Percentiles rank a stretch among this genome's conserved stretches.
phyloP scores from a whole-genome alignment of 1,140 invertebrate species.

The Heliothis virescens region DNA sequence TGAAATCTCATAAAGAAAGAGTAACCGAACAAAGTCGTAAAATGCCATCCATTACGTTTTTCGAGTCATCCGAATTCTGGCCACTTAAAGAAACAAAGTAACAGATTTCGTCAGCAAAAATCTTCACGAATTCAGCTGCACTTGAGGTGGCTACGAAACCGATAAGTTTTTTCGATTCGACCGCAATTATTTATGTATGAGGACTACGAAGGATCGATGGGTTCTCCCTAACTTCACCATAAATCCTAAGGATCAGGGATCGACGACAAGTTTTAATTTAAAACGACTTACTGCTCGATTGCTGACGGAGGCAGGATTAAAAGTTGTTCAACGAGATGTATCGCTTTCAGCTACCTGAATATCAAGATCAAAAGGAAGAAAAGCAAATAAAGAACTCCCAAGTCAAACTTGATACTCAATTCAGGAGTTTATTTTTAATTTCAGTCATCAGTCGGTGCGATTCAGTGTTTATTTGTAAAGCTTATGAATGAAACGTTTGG shows the following conservation, averaged over 20 bases:
- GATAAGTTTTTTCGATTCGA: constrained; percentile 5
- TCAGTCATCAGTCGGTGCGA: constrained; percentile 19
- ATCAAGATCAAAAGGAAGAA: constrained; percentile 51
- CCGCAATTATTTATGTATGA: constrained; percentile 43
- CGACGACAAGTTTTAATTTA: constrained; percentile 74
- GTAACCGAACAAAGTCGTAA: neutral
- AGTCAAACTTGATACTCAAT: constrained; percentile 38
- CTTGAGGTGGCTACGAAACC: neutral
- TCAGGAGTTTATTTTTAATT: constrained; percentile 48
- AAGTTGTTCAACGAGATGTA: constrained; percentile 54
- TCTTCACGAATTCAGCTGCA: neutral
- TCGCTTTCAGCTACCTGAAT: constrained; percentile 51
- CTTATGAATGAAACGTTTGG: neutral
- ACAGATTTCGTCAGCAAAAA: neutral
- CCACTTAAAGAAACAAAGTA: neutral
- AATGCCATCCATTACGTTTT: neutral
- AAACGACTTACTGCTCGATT: constrained; percentile 73
- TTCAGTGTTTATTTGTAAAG: constrained; percentile 22
- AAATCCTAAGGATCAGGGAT: constrained; percentile 60
- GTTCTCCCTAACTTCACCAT: constrained; percentile 51
- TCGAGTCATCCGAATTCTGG: neutral
- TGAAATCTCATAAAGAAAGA: neutral
- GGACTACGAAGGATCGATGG: constrained; percentile 48
- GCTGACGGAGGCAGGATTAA: constrained; percentile 61
- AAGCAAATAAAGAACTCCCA: constrained; percentile 54